Base-by-base conservation (phyloP, 2,888 invertebrate genomes). In the Pseudococcus jackbeardsleyi region DNA sequence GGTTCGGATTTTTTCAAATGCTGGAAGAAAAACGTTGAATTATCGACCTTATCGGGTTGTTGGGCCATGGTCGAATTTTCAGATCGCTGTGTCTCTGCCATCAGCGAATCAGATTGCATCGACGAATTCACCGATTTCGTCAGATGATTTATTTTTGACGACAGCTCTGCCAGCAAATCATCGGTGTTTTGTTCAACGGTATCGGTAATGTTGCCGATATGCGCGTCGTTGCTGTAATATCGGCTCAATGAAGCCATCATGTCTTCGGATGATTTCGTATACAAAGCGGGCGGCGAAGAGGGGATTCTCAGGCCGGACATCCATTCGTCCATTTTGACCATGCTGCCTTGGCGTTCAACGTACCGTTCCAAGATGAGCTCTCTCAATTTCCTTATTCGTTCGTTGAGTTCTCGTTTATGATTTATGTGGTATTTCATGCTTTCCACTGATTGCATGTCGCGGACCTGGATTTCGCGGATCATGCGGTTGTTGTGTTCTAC, bases 281-380 rank as follows among this genome's bases (percentile, higher is more conserved):
- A 5, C 59, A 19, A n/a, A 64, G 19, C 11, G 1, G 64, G 64
- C 22, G 64, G 64, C 22, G 64, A 26, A 12, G 19, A n/a, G 5
- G 79, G 17, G 0, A 82, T 82, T 0, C 46, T 82, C 19, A 82
- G 12, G 0, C 17, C 46, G 8, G 46, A 2, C 12, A 82, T 4
- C 79, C 79, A 82, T 46, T 82, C 79, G 46, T 82, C 79, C 11
- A 82, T 82, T 82, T 82, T 82, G 9, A 82, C 7, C 42, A 26
- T 5, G 19, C 9, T 5, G 0, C 79, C 79, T 82, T 46, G n/a
- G 11, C 46, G 46, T 19, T 19, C 19, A 2, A 82, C 33, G 79
- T 82, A 46, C 6, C n/a, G 0, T 46, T 82, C 17, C 1, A 82
- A 11, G 19, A 82, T 46, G 0, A 9, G 19, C 19, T 8, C 0